These are phyloP conservation scores for Monoplex corrugatus DNA, from an alignment of 2,888 invertebrate genomes.

Conservation along the genomic window DNA sequence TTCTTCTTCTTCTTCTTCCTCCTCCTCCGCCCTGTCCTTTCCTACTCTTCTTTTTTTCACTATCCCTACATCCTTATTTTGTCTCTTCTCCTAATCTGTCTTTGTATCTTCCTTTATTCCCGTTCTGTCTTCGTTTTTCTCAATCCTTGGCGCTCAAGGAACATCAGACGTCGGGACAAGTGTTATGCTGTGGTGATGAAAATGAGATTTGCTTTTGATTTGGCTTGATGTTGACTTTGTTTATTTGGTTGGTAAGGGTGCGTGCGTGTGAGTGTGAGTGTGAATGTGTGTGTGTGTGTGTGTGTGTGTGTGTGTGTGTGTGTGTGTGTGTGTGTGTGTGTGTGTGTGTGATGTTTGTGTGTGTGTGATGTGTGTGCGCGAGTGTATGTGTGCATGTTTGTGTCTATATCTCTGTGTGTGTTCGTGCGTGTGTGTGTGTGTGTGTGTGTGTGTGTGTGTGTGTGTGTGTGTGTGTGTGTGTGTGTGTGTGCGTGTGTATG, in stretches of 20 bases:
- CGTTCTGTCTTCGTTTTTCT: too few species aligned
- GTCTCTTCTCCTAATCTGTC: too few species aligned
- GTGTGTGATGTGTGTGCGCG: not conserved
- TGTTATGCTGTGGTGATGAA: too few species aligned
- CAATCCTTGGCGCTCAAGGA: too few species aligned
- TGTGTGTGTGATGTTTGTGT: conserved; percentile 15
- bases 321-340: conserved; percentile 38
- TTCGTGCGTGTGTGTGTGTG: not conserved
- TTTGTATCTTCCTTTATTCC: too few species aligned
- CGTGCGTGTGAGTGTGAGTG: not conserved
- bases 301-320: conserved; percentile 37
- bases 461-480: conserved; percentile 22
- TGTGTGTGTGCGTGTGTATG: conserved; percentile 22
- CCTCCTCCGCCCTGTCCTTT: too few species aligned
- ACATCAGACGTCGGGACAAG: too few species aligned
- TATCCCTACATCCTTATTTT: too few species aligned
- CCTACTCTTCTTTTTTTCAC: too few species aligned
- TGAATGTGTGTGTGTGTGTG: conserved; percentile 37
- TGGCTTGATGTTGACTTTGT: not conserved
- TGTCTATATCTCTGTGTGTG: not conserved
- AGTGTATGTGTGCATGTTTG: not conserved
- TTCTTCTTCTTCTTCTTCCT: too few species aligned
- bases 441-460: conserved; percentile 17
- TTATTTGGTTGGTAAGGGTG: not conserved
- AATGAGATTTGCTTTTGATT: not conserved